Conservation (phyloP, 2,888 invertebrate species). For the Orthosia incerta region DNA sequence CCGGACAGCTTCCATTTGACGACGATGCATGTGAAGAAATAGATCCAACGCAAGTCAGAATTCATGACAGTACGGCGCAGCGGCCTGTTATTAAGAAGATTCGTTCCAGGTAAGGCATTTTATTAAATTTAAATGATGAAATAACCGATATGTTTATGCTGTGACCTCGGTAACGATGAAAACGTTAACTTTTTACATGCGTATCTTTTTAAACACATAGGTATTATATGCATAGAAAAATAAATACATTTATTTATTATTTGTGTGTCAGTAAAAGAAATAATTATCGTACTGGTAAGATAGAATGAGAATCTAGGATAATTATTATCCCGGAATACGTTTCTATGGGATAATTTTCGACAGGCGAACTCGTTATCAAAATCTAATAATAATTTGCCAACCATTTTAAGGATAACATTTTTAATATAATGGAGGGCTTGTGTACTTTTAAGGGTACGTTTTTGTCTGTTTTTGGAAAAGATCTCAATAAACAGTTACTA, state of each 20-base stretch:
- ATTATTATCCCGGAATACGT: no score
- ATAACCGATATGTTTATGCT: not conserved
- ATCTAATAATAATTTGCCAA: no score
- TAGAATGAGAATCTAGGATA: no score
- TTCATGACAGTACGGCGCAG: constrained; percentile 95
- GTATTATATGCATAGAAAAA: not conserved
- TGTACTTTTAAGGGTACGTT: no score
- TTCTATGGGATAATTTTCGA: no score
- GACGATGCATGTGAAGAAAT: constrained; percentile 93
- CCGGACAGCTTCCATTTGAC: constrained; percentile 83
- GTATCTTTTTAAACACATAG: not conserved
- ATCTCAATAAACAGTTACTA: no score
- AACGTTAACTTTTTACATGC: not conserved
- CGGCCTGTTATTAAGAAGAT: constrained; percentile 93
- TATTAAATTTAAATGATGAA: constrained; percentile 30
- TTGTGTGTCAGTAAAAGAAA: not conserved
- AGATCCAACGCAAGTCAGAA: constrained; percentile 94
- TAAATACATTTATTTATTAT: not conserved
- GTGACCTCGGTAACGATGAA: constrained; percentile 1
- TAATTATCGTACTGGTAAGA: no score
- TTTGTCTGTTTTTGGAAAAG: no score
- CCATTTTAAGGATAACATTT: no score
- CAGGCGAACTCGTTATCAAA: no score
- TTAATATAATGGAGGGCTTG: no score
- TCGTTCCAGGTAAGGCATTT: constrained; percentile 87